These are phyloP conservation scores for Stegodyphus dumicola DNA, from an alignment of 1,140 invertebrate genomes.

Conservation along the genomic window DNA sequence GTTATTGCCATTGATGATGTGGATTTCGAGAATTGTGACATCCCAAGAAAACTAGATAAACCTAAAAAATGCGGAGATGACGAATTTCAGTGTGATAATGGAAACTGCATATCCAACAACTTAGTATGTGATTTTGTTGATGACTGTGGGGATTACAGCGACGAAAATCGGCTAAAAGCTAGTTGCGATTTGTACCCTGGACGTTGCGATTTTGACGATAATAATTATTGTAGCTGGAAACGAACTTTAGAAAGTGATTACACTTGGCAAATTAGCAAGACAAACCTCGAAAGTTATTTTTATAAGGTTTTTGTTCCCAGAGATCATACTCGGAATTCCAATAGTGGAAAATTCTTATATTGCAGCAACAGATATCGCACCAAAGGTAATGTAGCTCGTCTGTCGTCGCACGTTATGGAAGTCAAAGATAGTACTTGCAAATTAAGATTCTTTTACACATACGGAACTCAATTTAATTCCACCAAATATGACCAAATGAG, in stretches of 20 bases:
- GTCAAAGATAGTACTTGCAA: conserved; percentile 27
- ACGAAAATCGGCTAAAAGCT: conserved; percentile 53
- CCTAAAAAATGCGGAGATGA: conserved; percentile 26
- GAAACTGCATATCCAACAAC: conserved; percentile 48
- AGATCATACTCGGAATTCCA: conserved; percentile 63
- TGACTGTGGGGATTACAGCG: conserved; percentile 63
- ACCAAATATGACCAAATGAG: conserved; percentile 49
- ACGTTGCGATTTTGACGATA: conserved; percentile 60
- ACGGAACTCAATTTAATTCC: conserved; percentile 24
- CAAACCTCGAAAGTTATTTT: conserved; percentile 1
- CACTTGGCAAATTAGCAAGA: conserved; percentile 13
- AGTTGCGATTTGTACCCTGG: conserved; percentile 48
- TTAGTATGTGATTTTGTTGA: conserved; percentile 59
- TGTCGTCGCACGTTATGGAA: conserved; percentile 57
- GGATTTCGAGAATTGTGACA: conserved; percentile 50
- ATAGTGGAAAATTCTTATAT: conserved; percentile 54
- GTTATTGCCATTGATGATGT: conserved; percentile 58
- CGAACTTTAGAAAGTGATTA: conserved; percentile 36
- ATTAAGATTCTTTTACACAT: conserved; percentile 62
- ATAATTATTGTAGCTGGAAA: conserved; percentile 48
- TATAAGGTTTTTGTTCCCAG: not conserved
- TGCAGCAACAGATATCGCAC: conserved; percentile 11
- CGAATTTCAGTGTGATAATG: conserved; percentile 51
- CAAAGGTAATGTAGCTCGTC: conserved; percentile 8
- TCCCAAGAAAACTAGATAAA: conserved; percentile 5